Base-by-base conservation (phyloP, 2,797 vertebrate genomes). In the Enoplosus armatus region DNA sequence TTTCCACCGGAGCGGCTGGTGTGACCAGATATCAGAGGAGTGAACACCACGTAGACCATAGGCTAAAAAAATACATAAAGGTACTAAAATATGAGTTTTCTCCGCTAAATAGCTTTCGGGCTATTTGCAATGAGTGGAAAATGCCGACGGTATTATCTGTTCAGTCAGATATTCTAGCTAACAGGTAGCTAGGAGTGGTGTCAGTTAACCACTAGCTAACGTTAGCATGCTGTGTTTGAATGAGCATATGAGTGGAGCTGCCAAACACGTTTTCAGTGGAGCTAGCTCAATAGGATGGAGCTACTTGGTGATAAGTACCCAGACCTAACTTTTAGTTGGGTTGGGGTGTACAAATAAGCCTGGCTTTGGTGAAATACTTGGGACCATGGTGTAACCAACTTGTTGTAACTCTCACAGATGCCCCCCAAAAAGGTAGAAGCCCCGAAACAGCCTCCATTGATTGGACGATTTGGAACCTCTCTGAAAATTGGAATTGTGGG, bases 401-500 rank as follows among this genome's bases (percentile, higher is more conserved):
- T 85, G 6, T 71, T 67, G 58, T 75, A 24, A 75, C 61, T 83
- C 26, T 94, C 94, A 54, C 92, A 99, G 98, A 99, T 99, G 98
- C 96, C 98, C 83, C 98, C 98, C 1, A 99, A 99, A 93, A 99
- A 99, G 91, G 92, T 79, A 95, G 97, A 98, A 87, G 97, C 95
- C 77, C 95, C 97, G 45, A 99, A 99, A 71, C 90, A 93, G 12
- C 89, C 95, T 35, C 96, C 97, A 27, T 93, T 99, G 84, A 99
- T 99, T 90, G 98, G 98, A 87, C 94, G 98, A 67, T 99, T 99
- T 87, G 98, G 98, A 83, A 99, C 98, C 51, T 98, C 98, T 15
- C 92, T 99, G 90, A 99, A 99, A 94, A 98, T 99, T 88, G 98
- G 98, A 85, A 98, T 99, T 79, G 98, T 99, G 71, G 98, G 98